Evolutionary conservation across 2,888 invertebrate genomes (phyloP).

Genomic region (Drosophila subsilvestris): DNA sequence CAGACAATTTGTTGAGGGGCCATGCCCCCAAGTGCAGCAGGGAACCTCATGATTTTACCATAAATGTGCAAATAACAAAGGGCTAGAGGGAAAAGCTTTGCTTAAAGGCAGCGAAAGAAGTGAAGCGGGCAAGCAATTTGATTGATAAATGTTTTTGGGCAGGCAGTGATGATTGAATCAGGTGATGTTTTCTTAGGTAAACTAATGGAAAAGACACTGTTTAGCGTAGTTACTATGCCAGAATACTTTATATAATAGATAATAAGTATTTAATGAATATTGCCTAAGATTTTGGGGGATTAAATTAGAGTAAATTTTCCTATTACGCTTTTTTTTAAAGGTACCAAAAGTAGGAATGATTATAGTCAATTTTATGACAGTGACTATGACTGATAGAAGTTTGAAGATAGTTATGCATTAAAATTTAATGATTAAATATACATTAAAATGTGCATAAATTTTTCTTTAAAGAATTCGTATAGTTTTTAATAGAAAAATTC

Average conservation of each 20-base stretch:
- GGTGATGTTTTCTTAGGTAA: not conserved
- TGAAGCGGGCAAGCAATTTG: not conserved
- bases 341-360: not conserved
- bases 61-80: slow-evolving; percentile 73
- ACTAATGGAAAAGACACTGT: too few species aligned
- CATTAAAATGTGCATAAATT: too few species aligned
- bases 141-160: slow-evolving; percentile 9
- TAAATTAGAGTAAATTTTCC: not conserved
- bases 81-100: slow-evolving; percentile 33
- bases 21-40: slow-evolving; percentile 62
- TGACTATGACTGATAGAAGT: not conserved
- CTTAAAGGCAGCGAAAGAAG: too few species aligned
- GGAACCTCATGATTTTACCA: slow-evolving; percentile 82
- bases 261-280: not conserved
- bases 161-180: not conserved
- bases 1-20: slow-evolving; percentile 24
- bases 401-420: not conserved
- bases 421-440: not conserved
- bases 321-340: not conserved
- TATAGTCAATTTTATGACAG: not conserved
- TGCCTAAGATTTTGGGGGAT: not conserved
- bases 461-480: too few species aligned
- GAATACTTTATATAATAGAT: not conserved
- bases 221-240: too few species aligned
- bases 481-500: not conserved